These are phyloP conservation scores for Pomacea canaliculata DNA, from an alignment of 2,888 invertebrate species.

Conservation along the genomic window DNA sequence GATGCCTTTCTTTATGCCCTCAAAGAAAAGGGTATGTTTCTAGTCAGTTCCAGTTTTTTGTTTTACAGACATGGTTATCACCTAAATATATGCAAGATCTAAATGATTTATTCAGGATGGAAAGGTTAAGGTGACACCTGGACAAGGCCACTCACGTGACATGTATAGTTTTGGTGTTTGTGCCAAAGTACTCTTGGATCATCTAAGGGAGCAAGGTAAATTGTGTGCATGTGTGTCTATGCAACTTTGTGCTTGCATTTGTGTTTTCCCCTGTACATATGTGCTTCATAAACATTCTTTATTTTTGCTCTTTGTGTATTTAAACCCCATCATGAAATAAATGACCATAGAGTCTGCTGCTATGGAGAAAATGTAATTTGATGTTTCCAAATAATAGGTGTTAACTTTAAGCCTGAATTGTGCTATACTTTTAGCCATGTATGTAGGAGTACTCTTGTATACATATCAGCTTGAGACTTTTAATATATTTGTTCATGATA, in stretches of 20 bases:
- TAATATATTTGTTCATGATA: too few species aligned
- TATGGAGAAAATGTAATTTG: too few species aligned
- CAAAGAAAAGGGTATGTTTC: too few species aligned
- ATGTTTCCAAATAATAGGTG: too few species aligned
- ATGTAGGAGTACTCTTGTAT: background rate
- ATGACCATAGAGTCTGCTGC: too few species aligned
- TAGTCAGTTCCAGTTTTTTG: background rate
- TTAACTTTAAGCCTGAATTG: too few species aligned
- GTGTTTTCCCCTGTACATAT: slow-evolving; percentile 1
- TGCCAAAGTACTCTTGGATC: slow-evolving; percentile 56
- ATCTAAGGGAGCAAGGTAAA: slow-evolving; percentile 53
- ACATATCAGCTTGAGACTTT: too few species aligned
- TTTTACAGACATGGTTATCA: background rate
- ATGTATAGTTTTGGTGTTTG: slow-evolving; percentile 61
- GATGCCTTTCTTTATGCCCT: too few species aligned
- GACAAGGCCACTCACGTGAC: slow-evolving; percentile 52
- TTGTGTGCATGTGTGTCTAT: background rate
- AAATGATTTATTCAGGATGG: slow-evolving; percentile 36
- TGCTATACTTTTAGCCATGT: too few species aligned
- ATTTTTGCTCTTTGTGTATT: too few species aligned
- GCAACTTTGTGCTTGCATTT: background rate
- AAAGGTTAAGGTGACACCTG: slow-evolving; percentile 30
- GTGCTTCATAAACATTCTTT: background rate
- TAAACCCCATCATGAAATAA: too few species aligned
- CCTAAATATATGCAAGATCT: too few species aligned